These are phyloP conservation scores for Eulemur rubriventer DNA, from an alignment of 2,797 vertebrate species.

Conservation along the genomic window DNA sequence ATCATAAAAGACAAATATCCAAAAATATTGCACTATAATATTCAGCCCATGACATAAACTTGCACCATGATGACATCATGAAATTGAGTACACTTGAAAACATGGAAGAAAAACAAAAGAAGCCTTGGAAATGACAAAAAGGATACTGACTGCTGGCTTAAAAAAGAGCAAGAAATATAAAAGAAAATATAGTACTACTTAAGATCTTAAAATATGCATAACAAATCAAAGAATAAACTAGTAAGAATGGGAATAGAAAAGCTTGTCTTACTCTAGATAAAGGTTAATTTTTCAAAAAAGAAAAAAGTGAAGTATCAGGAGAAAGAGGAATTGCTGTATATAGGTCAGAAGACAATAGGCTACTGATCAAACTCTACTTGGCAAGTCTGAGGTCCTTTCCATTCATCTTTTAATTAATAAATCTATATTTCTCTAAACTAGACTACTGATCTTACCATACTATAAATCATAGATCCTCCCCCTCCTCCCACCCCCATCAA, in stretches of 20 bases:
- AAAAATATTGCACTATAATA: not conserved
- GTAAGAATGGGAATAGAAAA: not conserved
- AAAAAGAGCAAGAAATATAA: conserved; percentile 33
- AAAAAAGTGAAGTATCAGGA: not conserved
- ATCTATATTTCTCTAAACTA: not conserved
- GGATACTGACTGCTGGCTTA: not conserved
- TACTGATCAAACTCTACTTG: not conserved
- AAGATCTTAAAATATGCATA: not conserved
- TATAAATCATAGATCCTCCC: not conserved
- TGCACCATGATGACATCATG: not conserved
- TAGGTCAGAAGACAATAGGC: not conserved
- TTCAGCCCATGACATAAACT: not conserved
- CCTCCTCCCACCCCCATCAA: not conserved
- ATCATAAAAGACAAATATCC: not conserved
- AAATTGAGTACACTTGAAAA: not conserved
- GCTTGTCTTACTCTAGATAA: not conserved
- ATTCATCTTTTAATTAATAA: not conserved
- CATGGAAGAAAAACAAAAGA: not conserved
- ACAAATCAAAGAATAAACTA: conserved; percentile 41
- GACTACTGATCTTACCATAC: not conserved
- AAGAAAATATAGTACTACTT: not conserved
- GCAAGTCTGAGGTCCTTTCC: not conserved
- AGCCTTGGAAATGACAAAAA: not conserved
- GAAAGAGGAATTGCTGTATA: not conserved
- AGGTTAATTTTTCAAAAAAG: not conserved